Evolutionary conservation across 2,797 vertebrate genomes (phyloP).

Genomic region (Phataginus tetradactyla): DNA sequence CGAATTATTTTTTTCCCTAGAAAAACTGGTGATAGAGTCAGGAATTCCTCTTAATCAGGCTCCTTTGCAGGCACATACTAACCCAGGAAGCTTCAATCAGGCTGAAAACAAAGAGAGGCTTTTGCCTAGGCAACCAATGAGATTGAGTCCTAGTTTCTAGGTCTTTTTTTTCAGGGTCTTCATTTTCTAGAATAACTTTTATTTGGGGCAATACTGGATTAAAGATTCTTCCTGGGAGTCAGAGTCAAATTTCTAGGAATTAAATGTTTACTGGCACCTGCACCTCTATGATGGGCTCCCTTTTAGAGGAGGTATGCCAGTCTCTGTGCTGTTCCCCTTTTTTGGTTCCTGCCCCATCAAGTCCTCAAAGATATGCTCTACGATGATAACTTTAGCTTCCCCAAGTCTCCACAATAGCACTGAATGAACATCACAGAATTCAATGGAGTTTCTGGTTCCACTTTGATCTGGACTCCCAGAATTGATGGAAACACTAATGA

Average conservation of each 20-base stretch:
- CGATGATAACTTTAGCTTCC: neutral
- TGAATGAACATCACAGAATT: neutral
- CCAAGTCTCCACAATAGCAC: neutral
- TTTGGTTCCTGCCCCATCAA: neutral
- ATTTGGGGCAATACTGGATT: neutral
- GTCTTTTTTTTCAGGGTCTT: neutral
- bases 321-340: neutral
- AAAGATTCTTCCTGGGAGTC: neutral
- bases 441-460: neutral
- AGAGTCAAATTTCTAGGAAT: neutral
- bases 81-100: neutral
- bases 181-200: neutral
- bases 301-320: neutral
- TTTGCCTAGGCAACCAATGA: neutral
- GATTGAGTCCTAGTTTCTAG: neutral
- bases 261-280: neutral
- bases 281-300: neutral
- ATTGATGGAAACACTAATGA: neutral
- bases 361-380: neutral
- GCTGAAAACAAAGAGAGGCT: neutral
- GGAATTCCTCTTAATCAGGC: neutral
- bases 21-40: neutral
- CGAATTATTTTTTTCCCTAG: neutral
- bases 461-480: neutral
- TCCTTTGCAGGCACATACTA: neutral